phyloP scores from a whole-genome alignment of 2,113 vertebrate species.

The Xiphias gladius region DNA sequence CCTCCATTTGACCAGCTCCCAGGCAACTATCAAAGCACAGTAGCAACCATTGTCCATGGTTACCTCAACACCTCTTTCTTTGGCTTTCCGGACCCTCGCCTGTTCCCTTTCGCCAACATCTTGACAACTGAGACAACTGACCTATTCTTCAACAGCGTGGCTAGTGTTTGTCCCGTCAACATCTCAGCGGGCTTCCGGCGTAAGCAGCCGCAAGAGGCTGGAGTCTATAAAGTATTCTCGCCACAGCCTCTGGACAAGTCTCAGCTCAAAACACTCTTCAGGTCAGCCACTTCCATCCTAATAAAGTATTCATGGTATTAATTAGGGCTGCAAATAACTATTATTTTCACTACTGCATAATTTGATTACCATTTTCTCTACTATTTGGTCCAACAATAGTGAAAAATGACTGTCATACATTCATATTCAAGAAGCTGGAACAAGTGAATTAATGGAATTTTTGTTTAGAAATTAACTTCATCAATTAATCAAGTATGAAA shows the following conservation, averaged over 20 bases:
- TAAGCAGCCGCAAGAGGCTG: constrained; percentile 96
- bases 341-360: not conserved
- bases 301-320: not conserved
- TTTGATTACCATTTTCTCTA: not conserved
- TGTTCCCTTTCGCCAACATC: constrained; percentile 93
- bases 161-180: constrained; percentile 94
- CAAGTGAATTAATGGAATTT: not conserved
- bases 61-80: constrained; percentile 98
- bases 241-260: constrained; percentile 87
- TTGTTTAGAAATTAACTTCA: not conserved
- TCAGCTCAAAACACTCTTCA: constrained; percentile 96
- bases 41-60: constrained; percentile 94
- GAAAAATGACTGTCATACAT: not conserved
- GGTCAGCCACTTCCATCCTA: constrained; percentile 54
- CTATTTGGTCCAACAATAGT: not conserved
- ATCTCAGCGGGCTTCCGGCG: constrained; percentile 90
- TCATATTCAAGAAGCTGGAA: not conserved
- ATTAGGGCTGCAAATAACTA: not conserved
- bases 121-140: constrained; percentile 89
- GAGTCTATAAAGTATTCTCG: constrained; percentile 95
- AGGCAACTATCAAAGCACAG: constrained; percentile 89
- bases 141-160: constrained; percentile 92
- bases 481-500: not conserved
- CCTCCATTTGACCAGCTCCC: constrained; percentile 81
- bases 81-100: constrained; percentile 93